Evolutionary conservation across 2,113 vertebrate genomes (phyloP).

Genomic region (human): GRCh38 chr2:86641001-86641500

Average conservation of each 20-base stretch:
- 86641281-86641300: neutral
- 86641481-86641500: no score
- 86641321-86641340: neutral
- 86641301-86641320: neutral
- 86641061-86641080: no score
- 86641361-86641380: no score
- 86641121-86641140: no score
- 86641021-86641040: no score
- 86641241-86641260: neutral
- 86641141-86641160: neutral
- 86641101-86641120: no score
- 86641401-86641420: neutral
- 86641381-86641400: neutral
- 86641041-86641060: no score
- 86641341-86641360: no score
- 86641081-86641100: no score
- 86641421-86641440: neutral
- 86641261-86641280: neutral
- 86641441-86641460: neutral
- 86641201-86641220: neutral
- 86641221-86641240: conserved; percentile 15
- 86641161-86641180: neutral
- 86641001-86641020: neutral
- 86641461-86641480: neutral
- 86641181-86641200: no score